Evolutionary conservation across 2,888 invertebrate genomes (phyloP), one percentile per base, ranked within the genome.

Genomic region (Nebria salina): DNA sequence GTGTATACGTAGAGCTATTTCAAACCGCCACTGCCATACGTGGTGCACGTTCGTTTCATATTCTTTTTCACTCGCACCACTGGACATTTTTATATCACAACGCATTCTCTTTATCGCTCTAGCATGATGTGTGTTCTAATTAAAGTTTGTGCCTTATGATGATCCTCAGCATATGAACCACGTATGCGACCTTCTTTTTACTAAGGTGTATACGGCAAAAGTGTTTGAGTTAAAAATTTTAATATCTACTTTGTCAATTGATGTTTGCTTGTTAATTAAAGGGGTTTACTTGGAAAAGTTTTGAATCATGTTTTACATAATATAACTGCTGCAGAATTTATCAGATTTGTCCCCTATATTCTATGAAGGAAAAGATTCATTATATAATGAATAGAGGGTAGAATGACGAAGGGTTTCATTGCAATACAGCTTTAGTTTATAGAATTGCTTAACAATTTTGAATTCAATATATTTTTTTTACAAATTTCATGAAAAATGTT

Each of bases 1-100:
- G 70, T 70, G 66, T 25, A 34, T 70, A 70, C 70, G 70, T 70
- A 25, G 34, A 34, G 34, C 70, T 26, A 70, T 13, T 70, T 34
- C 25, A 26, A 70, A 70, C 70, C 70, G 54, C 54, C 8, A 9
- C 43, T 9, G 9, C 43, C 43, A 9, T 9, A 43, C 43, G 43
- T 43, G 7, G 43, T 9, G 43, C 43, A 54, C 54, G 54, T 54
- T 54, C 54, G 54, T 54, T 54, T 54, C 54, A 8, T 11, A 11
- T 54, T 54, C 54, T 54, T 13, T 8, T 13, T 54, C 54, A 54
- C 54, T 54, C 54, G 54, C 54, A 11, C 54, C 1, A 8, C 54
- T 54, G 54, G 54, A 11, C 54, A 54, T 54, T 54, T 54, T 54
- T 54, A 54, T 54, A 11, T 54, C 13, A 8, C 54, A 13, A 54